Evolutionary conservation across 2,888 invertebrate species (phyloP).

Genomic region (Drepana falcataria): DNA sequence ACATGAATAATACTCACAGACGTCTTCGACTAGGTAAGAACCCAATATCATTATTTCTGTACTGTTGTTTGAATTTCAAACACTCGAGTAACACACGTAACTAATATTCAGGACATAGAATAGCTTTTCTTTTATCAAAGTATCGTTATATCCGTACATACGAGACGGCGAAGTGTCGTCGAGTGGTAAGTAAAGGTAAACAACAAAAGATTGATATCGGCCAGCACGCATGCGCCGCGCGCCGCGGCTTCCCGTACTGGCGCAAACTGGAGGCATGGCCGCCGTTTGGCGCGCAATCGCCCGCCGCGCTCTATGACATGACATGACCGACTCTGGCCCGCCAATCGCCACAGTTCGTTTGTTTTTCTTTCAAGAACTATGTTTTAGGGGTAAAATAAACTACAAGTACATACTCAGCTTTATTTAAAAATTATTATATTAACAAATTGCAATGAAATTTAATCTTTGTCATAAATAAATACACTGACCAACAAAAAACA

Average conservation of each 20-base stretch:
- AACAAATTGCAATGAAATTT: neutral
- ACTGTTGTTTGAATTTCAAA: too few relatives aligned
- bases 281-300: constrained; percentile 2
- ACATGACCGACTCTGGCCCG: too few relatives aligned
- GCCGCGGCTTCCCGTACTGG: constrained; percentile 16
- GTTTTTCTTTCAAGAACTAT: too few relatives aligned
- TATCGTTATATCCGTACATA: neutral
- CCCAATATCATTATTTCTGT: neutral
- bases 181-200: constrained; percentile 15
- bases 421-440: neutral
- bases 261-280: neutral
- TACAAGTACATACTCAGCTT: neutral
- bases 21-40: neutral
- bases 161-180: neutral
- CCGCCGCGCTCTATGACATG: too few relatives aligned
- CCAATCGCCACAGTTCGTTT: too few relatives aligned
- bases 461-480: neutral
- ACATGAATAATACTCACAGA: neutral
- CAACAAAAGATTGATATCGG: constrained; percentile 21
- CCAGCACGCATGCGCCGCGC: constrained; percentile 37
- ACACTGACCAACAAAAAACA: neutral
- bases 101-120: too few relatives aligned
- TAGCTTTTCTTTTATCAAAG: too few relatives aligned
- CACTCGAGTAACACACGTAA: too few relatives aligned
- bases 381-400: neutral